These are phyloP conservation scores for Elgonia sp. DNA, from an alignment of 2,888 invertebrate species.

Conservation along the genomic window DNA sequence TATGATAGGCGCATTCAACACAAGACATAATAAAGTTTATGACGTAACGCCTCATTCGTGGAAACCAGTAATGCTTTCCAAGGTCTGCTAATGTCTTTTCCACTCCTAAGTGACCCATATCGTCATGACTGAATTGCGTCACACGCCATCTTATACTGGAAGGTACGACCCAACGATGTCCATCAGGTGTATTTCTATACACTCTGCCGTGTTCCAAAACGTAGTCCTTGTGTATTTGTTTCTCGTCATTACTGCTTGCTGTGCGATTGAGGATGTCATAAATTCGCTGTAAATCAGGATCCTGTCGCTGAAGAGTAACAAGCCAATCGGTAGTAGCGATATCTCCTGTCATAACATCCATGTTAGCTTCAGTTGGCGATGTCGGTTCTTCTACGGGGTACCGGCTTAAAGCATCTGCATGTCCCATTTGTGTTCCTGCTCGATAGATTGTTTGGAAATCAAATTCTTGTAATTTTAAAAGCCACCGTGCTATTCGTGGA, in stretches of 20 bases:
- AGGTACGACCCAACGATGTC: conserved; percentile 29
- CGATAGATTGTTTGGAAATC: conserved; percentile 37
- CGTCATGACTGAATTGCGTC: conserved; percentile 24
- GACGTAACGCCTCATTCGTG: background rate
- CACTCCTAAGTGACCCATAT: conserved; percentile 10
- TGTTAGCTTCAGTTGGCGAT: background rate
- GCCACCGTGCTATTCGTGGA: conserved; percentile 43
- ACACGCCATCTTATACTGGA: conserved; percentile 19
- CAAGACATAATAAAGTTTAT: conserved; percentile 13
- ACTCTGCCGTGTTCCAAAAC: background rate
- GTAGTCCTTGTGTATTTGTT: conserved; percentile 12
- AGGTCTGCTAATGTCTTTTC: conserved; percentile 17
- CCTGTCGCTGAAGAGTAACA: conserved; percentile 24
- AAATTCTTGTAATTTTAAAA: conserved; percentile 47
- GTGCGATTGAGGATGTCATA: background rate
- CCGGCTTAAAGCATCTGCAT: conserved; percentile 33
- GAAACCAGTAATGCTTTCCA: conserved; percentile 28
- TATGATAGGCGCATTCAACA: conserved; percentile 33
- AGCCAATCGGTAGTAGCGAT: conserved; percentile 42
- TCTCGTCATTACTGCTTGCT: background rate
- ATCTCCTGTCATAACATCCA: conserved; percentile 14
- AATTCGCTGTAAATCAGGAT: conserved; percentile 10
- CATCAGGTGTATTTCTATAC: background rate
- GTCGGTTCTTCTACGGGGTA: background rate
- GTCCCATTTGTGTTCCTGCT: conserved; percentile 36